Percentiles rank a stretch among this genome's conserved stretches.
Evolutionary conservation across 1,140 invertebrate genomes (phyloP).

Genomic region (Aphis gossypii): DNA sequence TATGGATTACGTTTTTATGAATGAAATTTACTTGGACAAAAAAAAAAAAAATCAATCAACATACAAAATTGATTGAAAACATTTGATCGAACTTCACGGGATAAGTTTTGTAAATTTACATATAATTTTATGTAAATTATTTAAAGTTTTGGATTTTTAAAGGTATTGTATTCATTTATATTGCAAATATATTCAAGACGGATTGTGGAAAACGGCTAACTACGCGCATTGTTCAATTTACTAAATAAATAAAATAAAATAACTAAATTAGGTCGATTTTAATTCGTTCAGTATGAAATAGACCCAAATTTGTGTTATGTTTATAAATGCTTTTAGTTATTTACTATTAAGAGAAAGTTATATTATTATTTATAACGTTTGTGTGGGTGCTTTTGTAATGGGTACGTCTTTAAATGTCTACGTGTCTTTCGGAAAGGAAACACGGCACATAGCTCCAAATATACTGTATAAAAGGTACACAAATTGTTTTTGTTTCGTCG

Average conservation of each 20-base stretch:
- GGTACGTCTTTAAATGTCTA: too few species aligned
- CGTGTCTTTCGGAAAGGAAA: neutral
- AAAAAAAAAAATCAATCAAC: neutral
- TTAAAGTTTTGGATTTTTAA: neutral
- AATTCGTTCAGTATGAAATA: neutral
- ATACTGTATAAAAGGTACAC: neutral
- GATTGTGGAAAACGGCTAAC: neutral
- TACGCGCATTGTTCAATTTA: neutral
- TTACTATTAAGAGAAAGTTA: neutral
- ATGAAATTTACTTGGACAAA: neutral
- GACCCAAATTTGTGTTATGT: neutral
- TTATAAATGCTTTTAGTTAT: neutral
- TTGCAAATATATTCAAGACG: neutral
- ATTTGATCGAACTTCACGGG: neutral
- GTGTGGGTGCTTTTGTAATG: too few species aligned
- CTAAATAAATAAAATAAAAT: neutral
- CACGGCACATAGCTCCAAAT: neutral
- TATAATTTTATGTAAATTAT: neutral
- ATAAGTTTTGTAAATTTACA: neutral
- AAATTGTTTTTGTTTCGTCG: neutral
- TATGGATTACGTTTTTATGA: neutral
- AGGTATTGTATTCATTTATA: neutral
- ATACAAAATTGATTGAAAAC: neutral
- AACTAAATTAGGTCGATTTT: neutral
- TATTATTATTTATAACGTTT: neutral